phyloP scores from a whole-genome alignment of 2,797 vertebrate species.

The Anguilla pacifica region DNA sequence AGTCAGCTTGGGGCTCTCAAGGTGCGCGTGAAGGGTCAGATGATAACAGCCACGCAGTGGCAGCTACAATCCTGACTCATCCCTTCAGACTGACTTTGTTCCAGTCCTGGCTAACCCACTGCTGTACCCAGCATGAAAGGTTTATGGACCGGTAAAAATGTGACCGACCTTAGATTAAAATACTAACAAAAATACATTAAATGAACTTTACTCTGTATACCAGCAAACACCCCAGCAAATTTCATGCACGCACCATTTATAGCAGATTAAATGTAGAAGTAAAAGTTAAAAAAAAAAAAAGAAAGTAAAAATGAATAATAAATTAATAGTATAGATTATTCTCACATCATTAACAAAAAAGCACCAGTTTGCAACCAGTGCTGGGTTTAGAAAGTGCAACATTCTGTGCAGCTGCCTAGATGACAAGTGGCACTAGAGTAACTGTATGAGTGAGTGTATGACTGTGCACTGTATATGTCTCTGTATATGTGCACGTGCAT shows the following conservation, averaged over 20 bases:
- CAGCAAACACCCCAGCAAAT: neutral
- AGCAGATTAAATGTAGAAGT: neutral
- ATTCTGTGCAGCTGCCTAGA: too few relatives aligned
- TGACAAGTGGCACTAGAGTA: too few relatives aligned
- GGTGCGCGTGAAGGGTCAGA: neutral
- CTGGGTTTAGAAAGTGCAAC: too few relatives aligned
- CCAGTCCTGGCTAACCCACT: neutral
- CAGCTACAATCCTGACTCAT: neutral
- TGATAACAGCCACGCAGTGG: neutral
- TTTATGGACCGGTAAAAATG: neutral
- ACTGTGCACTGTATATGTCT: too few relatives aligned
- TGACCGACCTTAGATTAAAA: neutral
- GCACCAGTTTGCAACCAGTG: too few relatives aligned
- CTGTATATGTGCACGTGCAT: neutral
- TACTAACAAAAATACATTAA: neutral
- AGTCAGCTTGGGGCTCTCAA: constrained; percentile 27
- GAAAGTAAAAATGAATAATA: too few relatives aligned
- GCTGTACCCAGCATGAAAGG: neutral
- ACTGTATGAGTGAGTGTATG: too few relatives aligned
- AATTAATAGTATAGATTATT: too few relatives aligned
- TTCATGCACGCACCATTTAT: neutral
- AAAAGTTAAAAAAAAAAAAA: neutral
- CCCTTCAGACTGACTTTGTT: neutral
- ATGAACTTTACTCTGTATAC: neutral
- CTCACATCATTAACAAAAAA: too few relatives aligned